Evolutionary conservation across 2,113 vertebrate genomes (phyloP).

Genomic region (Pitta sordida): DNA sequence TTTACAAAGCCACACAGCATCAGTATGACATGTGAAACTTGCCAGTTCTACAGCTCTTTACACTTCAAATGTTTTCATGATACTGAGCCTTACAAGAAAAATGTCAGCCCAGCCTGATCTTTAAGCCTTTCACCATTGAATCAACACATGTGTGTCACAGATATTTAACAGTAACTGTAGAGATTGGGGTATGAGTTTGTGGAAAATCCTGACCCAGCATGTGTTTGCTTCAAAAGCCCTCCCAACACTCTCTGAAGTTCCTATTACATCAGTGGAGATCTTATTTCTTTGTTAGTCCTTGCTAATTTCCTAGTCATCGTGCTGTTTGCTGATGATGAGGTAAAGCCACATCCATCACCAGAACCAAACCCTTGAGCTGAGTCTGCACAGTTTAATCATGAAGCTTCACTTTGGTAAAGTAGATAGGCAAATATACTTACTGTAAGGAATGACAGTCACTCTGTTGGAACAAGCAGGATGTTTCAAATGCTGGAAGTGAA

Average conservation of each 20-base stretch:
- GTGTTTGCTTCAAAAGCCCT: background rate
- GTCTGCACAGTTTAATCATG: background rate
- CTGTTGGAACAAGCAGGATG: background rate
- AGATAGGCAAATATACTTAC: background rate
- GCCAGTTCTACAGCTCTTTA: constrained; percentile 76
- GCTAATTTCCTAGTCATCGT: background rate
- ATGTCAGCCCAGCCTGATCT: constrained; percentile 29
- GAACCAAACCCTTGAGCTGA: background rate
- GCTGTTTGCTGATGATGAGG: background rate
- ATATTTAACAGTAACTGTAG: constrained; percentile 19
- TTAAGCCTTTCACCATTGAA: constrained; percentile 38
- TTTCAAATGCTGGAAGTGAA: background rate
- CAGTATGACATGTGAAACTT: constrained; percentile 81
- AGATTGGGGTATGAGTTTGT: background rate
- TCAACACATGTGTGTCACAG: background rate
- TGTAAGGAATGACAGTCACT: background rate
- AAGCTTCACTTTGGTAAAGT: background rate
- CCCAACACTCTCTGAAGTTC: background rate
- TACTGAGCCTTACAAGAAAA: constrained; percentile 73
- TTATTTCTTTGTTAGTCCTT: background rate
- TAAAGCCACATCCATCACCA: background rate
- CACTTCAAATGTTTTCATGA: constrained; percentile 76
- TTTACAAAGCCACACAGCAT: constrained; percentile 74
- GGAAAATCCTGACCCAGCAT: constrained; percentile 7
- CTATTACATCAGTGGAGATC: background rate